Evolutionary conservation across 2,888 invertebrate genomes (phyloP), one percentile per base, ranked within the genome.

Genomic region (Dasysyrphus albostriatus): DNA sequence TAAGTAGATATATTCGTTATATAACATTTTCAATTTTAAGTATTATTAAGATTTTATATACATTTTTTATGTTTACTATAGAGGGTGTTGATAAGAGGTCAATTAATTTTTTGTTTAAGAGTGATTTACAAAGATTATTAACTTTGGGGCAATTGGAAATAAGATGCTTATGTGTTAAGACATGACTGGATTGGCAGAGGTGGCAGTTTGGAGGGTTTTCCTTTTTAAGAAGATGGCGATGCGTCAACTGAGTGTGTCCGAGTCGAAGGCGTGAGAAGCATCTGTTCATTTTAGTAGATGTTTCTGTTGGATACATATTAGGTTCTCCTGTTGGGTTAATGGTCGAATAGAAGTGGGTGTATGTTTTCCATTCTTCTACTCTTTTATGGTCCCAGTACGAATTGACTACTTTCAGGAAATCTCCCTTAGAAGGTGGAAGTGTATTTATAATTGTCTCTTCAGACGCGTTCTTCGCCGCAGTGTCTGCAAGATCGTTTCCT

Each of bases 151-250:
- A 58, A 1, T 58, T 4, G 5, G 12, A 34, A 4, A 29, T 58
- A 58, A 58, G 58, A 32, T 58, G 58, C 16, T 58, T 58, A 14
- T 34, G 5, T 0, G 32, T 34, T 34, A 24, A 58, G n/a, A 34
- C 9, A n/a, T 34, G 58, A 58, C 58, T 58, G 58, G 58, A 58
- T 58, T 58, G 58, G 34, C 58, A 58, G 0, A 58, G 58, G 14
- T 58, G 58, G 34, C 58, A 58, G 9, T 0, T 34, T 34, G 58
- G 58, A 34, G 34, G 8, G 34, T 8, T 8, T 7, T 34, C 34
- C 8, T 34, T 34, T 34, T 8, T 34, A 2, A 34, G 34, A 2
- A 34, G 34, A 7, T 32, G 7, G 32, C 32, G 1, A 32, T 32
- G 34, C 4, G 56, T 56, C 6, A n/a, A 3, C 24, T 56, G 56